phyloP scores from a whole-genome alignment of 2,113 vertebrate species.

The Myodes glareolus region DNA sequence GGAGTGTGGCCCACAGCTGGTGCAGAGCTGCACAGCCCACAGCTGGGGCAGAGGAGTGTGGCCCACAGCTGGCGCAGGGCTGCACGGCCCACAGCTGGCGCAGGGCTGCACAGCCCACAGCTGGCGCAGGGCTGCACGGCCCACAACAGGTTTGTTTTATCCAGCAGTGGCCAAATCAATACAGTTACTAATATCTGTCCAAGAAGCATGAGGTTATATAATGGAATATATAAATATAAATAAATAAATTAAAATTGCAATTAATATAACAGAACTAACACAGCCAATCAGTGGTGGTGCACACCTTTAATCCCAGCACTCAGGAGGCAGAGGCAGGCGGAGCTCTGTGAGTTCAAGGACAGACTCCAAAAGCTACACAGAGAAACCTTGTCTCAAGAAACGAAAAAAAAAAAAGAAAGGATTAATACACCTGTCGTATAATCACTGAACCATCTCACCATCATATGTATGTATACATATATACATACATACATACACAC shows the following conservation, averaged over 20 bases:
- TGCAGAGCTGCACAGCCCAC: background rate
- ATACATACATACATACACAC: no score
- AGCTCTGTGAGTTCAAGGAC: no score
- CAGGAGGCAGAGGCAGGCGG: no score
- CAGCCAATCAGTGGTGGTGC: no score
- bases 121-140: background rate
- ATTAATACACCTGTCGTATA: background rate
- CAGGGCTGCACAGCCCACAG: background rate
- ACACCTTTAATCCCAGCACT: no score
- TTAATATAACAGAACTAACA: background rate
- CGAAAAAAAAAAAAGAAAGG: no score
- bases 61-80: background rate
- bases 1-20: no score
- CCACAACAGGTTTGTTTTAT: background rate
- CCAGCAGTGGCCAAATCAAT: background rate
- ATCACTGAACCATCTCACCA: background rate
- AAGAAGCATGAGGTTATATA: background rate
- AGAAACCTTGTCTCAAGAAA: no score
- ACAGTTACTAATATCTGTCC: background rate
- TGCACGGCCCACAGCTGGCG: background rate
- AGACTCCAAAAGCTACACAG: no score
- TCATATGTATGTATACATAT: background rate
- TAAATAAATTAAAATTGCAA: conserved; percentile 9
- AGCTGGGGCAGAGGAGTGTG: background rate
- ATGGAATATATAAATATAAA: background rate